phyloP scores from a whole-genome alignment of 92 coral and sea anemone species.

The Palythoa grandis region DNA sequence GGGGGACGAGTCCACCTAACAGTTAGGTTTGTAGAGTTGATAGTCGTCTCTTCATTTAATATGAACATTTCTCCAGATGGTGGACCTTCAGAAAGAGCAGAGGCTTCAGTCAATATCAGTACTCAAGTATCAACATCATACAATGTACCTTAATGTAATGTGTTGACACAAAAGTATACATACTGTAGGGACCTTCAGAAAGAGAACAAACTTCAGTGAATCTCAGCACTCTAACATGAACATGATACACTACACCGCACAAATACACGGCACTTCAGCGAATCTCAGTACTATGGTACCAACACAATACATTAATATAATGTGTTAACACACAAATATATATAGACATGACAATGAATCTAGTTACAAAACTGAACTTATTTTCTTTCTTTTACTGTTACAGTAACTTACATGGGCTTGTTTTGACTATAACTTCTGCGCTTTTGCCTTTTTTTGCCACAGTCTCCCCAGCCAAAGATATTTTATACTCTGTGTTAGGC shows the following conservation, averaged over 20 bases:
- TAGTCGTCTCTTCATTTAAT: conserved; percentile 62
- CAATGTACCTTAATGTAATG: no score
- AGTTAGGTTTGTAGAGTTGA: conserved; percentile 70
- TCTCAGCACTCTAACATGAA: no score
- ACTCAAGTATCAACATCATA: not conserved
- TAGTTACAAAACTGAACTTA: no score
- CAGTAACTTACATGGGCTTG: conserved; percentile 20
- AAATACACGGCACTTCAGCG: no score
- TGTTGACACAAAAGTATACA: no score
- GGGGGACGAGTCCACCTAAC: conserved; percentile 79
- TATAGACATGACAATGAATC: no score
- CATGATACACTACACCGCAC: no score
- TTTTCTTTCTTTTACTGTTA: not conserved
- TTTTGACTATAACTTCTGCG: not conserved
- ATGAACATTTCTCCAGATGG: conserved; percentile 75
- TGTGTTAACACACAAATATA: no score
- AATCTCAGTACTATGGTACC: no score
- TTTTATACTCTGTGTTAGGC: conserved; percentile 20
- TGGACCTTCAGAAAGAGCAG: conserved; percentile 60
- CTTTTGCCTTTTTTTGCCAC: conserved; percentile 12
- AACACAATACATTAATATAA: no score
- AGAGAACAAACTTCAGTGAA: no score
- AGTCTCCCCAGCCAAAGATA: not conserved
- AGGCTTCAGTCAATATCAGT: not conserved
- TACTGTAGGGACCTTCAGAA: not conserved